Base-by-base conservation (phyloP, 2,113 vertebrate species). In the Scolopax mira region DNA sequence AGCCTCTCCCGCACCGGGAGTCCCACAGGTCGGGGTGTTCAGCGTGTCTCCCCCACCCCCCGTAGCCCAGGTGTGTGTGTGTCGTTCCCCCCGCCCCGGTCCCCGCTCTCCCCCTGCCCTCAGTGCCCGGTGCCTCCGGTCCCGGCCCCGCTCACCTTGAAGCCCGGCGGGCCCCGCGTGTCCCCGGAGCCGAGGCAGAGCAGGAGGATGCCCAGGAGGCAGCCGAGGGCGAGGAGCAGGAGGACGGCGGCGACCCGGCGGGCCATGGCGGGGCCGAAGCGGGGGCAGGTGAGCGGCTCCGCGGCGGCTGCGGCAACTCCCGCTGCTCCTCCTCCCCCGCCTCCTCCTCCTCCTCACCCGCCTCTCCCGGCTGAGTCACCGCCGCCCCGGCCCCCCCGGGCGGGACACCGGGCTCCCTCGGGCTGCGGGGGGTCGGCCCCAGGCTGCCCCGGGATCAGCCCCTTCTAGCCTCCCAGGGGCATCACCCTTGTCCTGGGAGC, bases 131-230 rank as follows among this genome's bases (percentile, higher is more conserved):
- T n/a, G 31, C 6, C n/a, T 35, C 54, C 28, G 18, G 22, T 24
- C 21, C 60, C 31, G 10, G 15, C 69, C 52, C 49, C 44, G 22
- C 70, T 98, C 97, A 99, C 99, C 99, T 98, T 98, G 95, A 98
- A 98, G 71, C 91, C 89, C 8, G 99, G 98, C 11, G 96, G 92
- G 37, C 98, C 97, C 71, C 66, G 97, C 49, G 98, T 49, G 90
- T 99, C 98, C 64, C 97, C 93, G 19, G 98, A 96, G 60, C 97
- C 97, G 35, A 99, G 65, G 11, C 98, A 98, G 37, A 99, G 98
- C 23, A 99, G 98, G 73, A 99, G 96, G 85, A 99, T 97, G 19
- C 98, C 98, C 12, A 97, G 89, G 13, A 98, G 73, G 71, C 98
- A 98, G 11, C 97, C 95, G 18, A 98, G 57, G 87, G 98, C 97